A percentile compares a stretch with the other conserved stretches of the same genome.
Conservation (phyloP, 2,797 vertebrate genomes). For the Scomberomorus guttatus region DNA sequence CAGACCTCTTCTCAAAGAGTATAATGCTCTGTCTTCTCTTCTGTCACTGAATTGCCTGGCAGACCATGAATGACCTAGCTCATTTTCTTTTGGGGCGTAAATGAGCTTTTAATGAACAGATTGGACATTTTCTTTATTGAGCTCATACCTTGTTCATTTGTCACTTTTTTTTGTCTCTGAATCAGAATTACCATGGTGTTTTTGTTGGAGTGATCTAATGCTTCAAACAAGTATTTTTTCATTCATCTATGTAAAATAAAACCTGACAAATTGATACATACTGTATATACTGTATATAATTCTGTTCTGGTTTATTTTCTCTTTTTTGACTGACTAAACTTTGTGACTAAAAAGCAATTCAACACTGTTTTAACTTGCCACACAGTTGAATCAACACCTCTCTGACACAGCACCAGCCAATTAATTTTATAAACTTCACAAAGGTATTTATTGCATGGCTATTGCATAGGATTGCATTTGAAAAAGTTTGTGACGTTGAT, state of each 20-base stretch:
- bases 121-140: conserved; percentile 53
- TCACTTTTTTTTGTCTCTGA: conserved; percentile 11
- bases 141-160: conserved; percentile 48
- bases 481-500: conserved; percentile 26
- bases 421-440: background rate
- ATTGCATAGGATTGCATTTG: conserved; percentile 55
- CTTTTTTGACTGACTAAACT: background rate
- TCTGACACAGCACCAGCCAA: conserved; percentile 6
- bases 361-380: background rate
- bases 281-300: too few relatives aligned
- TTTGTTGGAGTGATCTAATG: background rate
- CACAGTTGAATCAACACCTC: conserved; percentile 20
- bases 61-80: conserved; percentile 29
- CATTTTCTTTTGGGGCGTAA: background rate
- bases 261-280: background rate
- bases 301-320: background rate
- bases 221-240: background rate
- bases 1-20: conserved; percentile 25
- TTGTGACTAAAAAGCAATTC: background rate
- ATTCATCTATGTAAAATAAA: background rate
- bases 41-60: conserved; percentile 43
- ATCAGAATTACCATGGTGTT: conserved; percentile 10
- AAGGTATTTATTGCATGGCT: conserved; percentile 41
- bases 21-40: conserved; percentile 40
- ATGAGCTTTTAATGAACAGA: conserved; percentile 58